Percentiles rank a stretch among this genome's conserved stretches.
These are phyloP conservation scores for Pantherophis alleghaniensis DNA, from an alignment of 2,797 vertebrate genomes.

Conservation along the genomic window DNA sequence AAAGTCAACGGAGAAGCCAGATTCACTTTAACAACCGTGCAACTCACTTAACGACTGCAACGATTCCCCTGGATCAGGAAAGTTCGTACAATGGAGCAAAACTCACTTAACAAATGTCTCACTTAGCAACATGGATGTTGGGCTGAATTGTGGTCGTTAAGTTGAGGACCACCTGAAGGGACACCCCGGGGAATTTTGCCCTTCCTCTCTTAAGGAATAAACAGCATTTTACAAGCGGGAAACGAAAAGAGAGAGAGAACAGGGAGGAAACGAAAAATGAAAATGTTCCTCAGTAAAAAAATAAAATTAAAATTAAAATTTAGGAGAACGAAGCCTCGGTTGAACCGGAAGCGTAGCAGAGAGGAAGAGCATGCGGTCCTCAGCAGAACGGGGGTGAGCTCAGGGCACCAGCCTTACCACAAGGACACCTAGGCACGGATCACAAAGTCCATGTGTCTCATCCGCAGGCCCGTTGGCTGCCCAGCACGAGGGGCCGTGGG, in stretches of 20 bases:
- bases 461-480: fast-evolving
- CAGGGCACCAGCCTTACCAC: not conserved
- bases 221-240: not conserved
- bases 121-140: no score
- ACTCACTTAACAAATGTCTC: no score
- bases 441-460: not conserved
- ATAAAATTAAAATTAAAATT: not conserved
- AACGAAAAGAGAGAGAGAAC: not conserved
- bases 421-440: not conserved
- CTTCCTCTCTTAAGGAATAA: no score
- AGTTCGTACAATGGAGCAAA: no score
- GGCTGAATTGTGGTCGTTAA: no score
- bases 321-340: not conserved
- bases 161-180: no score
- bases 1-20: no score
- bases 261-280: fast-evolving
- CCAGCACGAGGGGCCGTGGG: not conserved
- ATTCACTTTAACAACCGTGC: no score
- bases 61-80: no score
- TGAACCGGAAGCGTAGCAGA: not conserved
- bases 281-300: not conserved
- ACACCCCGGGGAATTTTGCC: no score
- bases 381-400: not conserved
- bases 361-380: not conserved
- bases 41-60: no score